Evolutionary conservation across 2,797 vertebrate genomes (phyloP).

Genomic region (Chloroceryle amazona): DNA sequence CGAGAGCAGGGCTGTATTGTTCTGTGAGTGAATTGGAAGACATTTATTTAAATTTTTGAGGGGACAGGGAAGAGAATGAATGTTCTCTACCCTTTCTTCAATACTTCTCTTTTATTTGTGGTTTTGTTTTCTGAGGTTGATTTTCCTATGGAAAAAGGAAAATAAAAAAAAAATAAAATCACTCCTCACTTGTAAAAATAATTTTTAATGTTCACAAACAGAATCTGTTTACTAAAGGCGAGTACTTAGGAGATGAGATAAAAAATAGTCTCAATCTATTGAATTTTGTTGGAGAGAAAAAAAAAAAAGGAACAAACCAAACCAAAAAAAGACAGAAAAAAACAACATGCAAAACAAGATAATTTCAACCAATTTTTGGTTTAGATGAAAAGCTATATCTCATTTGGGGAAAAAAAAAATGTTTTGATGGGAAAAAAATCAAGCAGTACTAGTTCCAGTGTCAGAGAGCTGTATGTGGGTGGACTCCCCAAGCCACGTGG

Average conservation of each 20-base stretch:
- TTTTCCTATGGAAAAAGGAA: not conserved
- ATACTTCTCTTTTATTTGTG: not conserved
- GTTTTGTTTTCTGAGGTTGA: not conserved
- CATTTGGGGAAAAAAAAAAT: not conserved
- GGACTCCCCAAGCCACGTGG: not conserved
- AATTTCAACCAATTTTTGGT: not conserved
- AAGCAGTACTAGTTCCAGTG: not conserved
- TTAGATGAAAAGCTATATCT: not conserved
- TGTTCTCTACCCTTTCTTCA: not conserved
- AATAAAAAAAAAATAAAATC: not conserved
- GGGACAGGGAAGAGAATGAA: not conserved
- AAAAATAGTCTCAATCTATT: not conserved
- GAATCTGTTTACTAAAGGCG: not conserved
- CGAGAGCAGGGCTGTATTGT: not conserved
- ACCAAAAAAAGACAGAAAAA: not conserved
- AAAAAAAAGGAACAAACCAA: not conserved
- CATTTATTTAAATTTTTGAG: not conserved
- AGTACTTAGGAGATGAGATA: not conserved
- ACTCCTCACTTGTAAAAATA: not conserved
- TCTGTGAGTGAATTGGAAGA: not conserved
- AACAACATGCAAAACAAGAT: not conserved
- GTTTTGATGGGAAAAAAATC: slow-evolving; percentile 4
- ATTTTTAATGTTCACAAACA: not conserved
- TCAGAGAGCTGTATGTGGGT: not conserved
- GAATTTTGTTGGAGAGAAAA: not conserved